A percentile compares a stretch with the other conserved stretches of the same genome.
phyloP scores from a whole-genome alignment of 2,113 vertebrate species.

The Chloebia gouldiae region DNA sequence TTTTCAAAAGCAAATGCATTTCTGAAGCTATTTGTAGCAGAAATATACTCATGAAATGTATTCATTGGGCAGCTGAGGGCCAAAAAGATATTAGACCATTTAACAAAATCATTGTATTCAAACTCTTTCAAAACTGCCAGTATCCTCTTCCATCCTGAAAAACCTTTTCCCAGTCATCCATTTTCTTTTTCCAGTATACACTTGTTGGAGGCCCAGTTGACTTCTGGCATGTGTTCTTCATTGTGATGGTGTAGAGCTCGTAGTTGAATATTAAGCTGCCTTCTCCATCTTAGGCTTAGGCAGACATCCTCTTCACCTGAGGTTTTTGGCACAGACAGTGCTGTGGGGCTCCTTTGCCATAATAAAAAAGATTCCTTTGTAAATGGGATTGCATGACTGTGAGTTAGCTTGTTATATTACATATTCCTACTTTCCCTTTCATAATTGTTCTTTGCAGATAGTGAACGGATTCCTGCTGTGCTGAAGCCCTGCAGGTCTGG shows the following conservation, averaged over 20 bases:
- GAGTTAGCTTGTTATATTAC: neutral
- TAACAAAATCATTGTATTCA: neutral
- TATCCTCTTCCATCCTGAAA: neutral
- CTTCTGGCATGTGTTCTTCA: neutral
- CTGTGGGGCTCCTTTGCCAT: neutral
- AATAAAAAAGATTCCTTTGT: neutral
- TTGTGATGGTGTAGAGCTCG: neutral
- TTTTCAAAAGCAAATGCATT: neutral
- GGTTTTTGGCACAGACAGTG: neutral
- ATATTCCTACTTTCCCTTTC: neutral
- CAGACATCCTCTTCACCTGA: neutral
- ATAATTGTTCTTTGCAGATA: neutral
- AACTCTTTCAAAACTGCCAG: neutral
- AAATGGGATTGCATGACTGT: neutral
- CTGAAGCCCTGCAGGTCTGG: neutral
- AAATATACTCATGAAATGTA: neutral
- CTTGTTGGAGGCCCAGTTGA: neutral
- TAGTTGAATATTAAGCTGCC: neutral
- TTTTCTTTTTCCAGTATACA: neutral
- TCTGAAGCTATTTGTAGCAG: neutral
- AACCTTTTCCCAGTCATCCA: neutral
- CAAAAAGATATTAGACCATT: neutral
- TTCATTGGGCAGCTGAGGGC: neutral
- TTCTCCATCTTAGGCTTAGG: neutral
- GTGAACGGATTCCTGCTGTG: neutral